Conservation (phyloP, 2,797 vertebrate genomes). For the Manis crassicaudata region DNA sequence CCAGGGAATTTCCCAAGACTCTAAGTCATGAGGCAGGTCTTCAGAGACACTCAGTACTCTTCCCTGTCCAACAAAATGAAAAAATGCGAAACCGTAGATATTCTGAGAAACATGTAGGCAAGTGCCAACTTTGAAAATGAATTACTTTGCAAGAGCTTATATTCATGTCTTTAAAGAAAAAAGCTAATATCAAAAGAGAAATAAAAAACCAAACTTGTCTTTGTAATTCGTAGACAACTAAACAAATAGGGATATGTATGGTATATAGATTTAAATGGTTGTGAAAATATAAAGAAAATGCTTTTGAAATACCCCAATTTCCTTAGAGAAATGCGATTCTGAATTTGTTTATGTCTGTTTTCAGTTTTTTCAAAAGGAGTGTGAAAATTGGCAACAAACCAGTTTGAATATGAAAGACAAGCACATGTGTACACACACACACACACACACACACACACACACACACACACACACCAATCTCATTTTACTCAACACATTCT, state of each 20-base stretch:
- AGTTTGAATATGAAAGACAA: neutral
- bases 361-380: neutral
- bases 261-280: neutral
- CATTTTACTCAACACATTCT: neutral
- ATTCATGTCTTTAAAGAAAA: neutral
- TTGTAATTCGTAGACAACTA: neutral
- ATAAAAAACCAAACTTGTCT: neutral
- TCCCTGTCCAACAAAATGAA: neutral
- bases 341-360: constrained; percentile 26
- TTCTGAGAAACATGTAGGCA: neutral
- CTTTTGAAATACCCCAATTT: neutral
- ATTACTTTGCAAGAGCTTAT: neutral
- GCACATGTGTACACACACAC: too few relatives aligned
- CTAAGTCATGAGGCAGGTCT: neutral
- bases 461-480: neutral
- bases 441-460: neutral
- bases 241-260: neutral
- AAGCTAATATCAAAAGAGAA: neutral
- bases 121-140: neutral
- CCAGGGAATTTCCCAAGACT: constrained; percentile 64
- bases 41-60: neutral
- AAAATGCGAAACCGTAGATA: neutral
- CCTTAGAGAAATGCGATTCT: constrained; percentile 15
- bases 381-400: constrained; percentile 24
- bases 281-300: constrained; percentile 19